These are phyloP conservation scores for Callimorpha dominula DNA, from an alignment of 2,888 invertebrate genomes.

Conservation along the genomic window DNA sequence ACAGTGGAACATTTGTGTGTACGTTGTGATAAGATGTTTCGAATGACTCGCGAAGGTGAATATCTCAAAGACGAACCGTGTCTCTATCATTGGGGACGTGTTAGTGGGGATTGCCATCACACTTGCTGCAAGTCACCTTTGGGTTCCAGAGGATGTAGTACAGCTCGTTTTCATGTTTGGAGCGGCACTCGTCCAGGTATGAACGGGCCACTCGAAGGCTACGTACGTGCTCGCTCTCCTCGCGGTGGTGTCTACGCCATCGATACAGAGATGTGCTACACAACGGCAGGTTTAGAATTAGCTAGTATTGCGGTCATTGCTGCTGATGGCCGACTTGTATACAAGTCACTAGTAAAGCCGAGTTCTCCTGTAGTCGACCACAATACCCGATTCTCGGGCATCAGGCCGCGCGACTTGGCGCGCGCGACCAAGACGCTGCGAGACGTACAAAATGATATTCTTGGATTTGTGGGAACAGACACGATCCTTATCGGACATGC, in stretches of 20 bases:
- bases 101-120: slow-evolving; percentile 86
- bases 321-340: slow-evolving; percentile 91
- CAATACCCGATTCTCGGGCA: slow-evolving; percentile 98
- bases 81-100: slow-evolving; percentile 95
- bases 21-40: slow-evolving; percentile 91
- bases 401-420: slow-evolving; percentile 88
- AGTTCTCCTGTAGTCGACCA: slow-evolving; percentile 94
- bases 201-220: slow-evolving; percentile 91
- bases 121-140: slow-evolving; percentile 88
- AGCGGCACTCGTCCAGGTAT: slow-evolving; percentile 89
- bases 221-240: slow-evolving; percentile 86
- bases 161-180: slow-evolving; percentile 91
- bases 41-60: slow-evolving; percentile 89
- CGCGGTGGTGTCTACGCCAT: slow-evolving; percentile 91
- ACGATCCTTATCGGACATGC: slow-evolving; percentile 98
- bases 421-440: slow-evolving; percentile 89
- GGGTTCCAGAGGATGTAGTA: slow-evolving; percentile 88
- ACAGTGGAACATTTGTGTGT: slow-evolving; percentile 89
- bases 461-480: slow-evolving; percentile 92
- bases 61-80: slow-evolving; percentile 92
- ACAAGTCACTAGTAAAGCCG: slow-evolving; percentile 95
- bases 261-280: slow-evolving; percentile 99
- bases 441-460: slow-evolving; percentile 95
- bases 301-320: slow-evolving; percentile 95
- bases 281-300: slow-evolving; percentile 94